Evolutionary conservation across 1,140 invertebrate species (phyloP), one percentile per base, ranked within the genome.

Genomic region (Ditylenchus dipsaci): DNA sequence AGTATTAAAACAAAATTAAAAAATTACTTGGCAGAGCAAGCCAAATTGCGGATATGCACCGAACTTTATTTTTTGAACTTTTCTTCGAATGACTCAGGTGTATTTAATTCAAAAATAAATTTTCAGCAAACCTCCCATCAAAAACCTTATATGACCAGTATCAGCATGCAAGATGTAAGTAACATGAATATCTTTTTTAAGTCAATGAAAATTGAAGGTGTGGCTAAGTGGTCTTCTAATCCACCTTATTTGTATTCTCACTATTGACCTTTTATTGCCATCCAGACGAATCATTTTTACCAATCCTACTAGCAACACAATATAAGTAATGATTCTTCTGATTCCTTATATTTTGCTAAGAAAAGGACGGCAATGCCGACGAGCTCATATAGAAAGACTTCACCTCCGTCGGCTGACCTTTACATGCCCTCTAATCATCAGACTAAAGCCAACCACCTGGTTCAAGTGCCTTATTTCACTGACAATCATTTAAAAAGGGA

Each of bases 221-320:
- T 61, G 59, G 59, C 29, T 61, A 29, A 43, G 27, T 33, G 59
- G 59, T 21, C 19, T 61, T 5, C 38, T 61, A n/a, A 29, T 61
- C 8, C 59, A 61, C 38, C 29, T 61, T 5, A 61, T 61, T 33
- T 61, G 5, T 27, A 30, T 61, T 30, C 59, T 61, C 5, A 61
- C 59, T 61, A 29, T 61, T 13, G 59, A 61, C n/a, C 59, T 61
- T 30, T 26, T 61, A n/a, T 43, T 61, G 8, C 59, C 59, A 61
- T 61, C 59, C 29, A 30, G 21, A 43, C 3, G 59, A 30, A 61
- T 61, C n/a, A 29, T 27, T 26, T 61, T 7, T n/a, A 43, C 59
- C 3, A 38, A 38, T 3, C 3, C 33, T 38, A 38, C 33, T 38
- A 11, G 33, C 33, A 11, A 38, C 33, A 38, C n/a, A n/a, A n/a